Evolutionary conservation across 2,113 vertebrate genomes (phyloP).

Genomic region (Stigmatopora argus): DNA sequence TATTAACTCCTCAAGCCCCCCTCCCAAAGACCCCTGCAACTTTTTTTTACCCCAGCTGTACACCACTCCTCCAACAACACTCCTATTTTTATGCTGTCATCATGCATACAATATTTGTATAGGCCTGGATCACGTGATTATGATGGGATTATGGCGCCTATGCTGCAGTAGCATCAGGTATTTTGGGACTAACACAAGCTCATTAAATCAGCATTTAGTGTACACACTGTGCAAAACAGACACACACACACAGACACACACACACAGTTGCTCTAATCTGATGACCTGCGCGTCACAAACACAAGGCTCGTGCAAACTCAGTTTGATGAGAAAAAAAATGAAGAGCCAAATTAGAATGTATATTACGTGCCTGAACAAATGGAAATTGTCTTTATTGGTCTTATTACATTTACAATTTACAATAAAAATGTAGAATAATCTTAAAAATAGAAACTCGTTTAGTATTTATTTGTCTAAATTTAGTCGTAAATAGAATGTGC

Average conservation of each 20-base stretch:
- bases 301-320: background rate
- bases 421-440: background rate
- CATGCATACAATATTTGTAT: background rate
- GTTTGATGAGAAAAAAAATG: background rate
- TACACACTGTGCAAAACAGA: constrained; percentile 1
- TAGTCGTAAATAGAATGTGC: too few relatives aligned
- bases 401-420: background rate
- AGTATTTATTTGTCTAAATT: background rate
- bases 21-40: constrained; percentile 8
- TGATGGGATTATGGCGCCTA: background rate
- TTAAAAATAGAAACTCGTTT: too few relatives aligned
- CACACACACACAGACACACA: background rate
- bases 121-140: background rate
- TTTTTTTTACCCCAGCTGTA: constrained; percentile 71
- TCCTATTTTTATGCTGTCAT: background rate
- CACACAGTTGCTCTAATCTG: constrained; percentile 53
- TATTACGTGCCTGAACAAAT: too few relatives aligned
- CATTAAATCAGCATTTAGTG: constrained; percentile 66
- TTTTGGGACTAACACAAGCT: constrained; percentile 63
- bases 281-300: constrained; percentile 33
- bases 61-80: background rate
- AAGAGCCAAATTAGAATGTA: too few relatives aligned
- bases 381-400: background rate
- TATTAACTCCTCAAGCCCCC: constrained; percentile 71
- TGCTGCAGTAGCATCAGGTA: constrained; percentile 42